These are phyloP conservation scores for Melanotus villosus DNA, from an alignment of 2,888 invertebrate genomes.

Conservation along the genomic window DNA sequence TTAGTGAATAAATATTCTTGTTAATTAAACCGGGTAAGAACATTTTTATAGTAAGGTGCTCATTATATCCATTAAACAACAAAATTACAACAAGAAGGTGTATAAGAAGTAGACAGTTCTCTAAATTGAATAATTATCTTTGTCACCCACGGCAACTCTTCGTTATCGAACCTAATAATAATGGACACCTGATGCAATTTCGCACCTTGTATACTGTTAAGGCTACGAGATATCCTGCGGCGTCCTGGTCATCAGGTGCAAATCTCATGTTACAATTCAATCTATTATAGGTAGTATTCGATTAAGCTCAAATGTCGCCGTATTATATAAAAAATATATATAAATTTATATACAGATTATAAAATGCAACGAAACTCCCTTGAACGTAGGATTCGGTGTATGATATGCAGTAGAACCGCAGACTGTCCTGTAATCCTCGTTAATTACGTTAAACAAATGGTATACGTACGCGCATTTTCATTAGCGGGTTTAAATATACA, in stretches of 20 bases:
- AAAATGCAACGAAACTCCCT: background rate
- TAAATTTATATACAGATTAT: constrained; percentile 28
- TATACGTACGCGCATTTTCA: constrained; percentile 53
- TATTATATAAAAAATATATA: background rate
- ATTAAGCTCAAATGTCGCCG: constrained; percentile 29
- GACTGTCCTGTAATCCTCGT: constrained; percentile 52
- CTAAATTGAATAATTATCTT: constrained; percentile 17
- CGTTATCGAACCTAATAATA: constrained; percentile 58
- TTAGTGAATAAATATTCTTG: too few species aligned
- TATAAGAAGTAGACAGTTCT: background rate
- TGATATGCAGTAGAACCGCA: constrained; percentile 40
- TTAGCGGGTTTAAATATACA: constrained; percentile 55
- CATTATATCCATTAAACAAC: background rate
- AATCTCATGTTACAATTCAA: constrained; percentile 35
- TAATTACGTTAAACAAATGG: constrained; percentile 58
- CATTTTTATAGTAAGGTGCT: too few species aligned
- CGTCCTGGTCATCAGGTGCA: constrained; percentile 38
- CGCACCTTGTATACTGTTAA: constrained; percentile 43
- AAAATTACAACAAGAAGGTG: background rate
- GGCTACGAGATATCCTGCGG: constrained; percentile 24
- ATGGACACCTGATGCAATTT: constrained; percentile 60
- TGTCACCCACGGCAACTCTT: constrained; percentile 60
- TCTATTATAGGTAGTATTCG: constrained; percentile 18
- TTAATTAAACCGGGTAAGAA: too few species aligned
- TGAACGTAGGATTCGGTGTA: too few species aligned